These are phyloP conservation scores for Luperina testacea DNA, from an alignment of 2,888 invertebrate species.

Conservation along the genomic window DNA sequence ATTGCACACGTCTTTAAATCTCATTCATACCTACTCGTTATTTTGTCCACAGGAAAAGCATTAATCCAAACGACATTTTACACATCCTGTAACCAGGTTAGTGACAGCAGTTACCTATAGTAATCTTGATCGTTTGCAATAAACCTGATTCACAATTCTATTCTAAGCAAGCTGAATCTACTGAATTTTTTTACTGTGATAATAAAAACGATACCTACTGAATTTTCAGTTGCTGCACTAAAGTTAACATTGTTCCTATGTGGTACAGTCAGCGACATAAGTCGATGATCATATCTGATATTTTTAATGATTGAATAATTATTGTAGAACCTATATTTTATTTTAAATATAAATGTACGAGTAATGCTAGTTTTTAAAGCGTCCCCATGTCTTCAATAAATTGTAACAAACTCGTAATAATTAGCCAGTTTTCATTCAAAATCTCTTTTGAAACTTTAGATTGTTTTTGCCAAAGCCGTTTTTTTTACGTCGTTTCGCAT, in stretches of 20 bases:
- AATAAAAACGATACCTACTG: neutral
- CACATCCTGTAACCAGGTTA: slow-evolving; percentile 39
- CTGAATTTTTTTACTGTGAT: neutral
- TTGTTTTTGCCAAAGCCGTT: neutral
- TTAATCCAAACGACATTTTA: slow-evolving; percentile 37
- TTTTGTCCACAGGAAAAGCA: slow-evolving; percentile 44
- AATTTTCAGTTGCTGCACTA: neutral
- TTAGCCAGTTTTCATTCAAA: neutral
- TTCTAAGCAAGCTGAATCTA: neutral
- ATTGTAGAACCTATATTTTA: neutral
- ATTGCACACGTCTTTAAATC: slow-evolving; percentile 29
- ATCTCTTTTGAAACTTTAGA: neutral
- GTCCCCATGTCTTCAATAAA: neutral
- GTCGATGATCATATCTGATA: neutral
- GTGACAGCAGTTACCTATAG: slow-evolving; percentile 3
- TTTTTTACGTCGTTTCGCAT: neutral
- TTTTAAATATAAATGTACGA: neutral
- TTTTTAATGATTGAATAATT: neutral
- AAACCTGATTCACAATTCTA: neutral
- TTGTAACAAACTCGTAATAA: neutral
- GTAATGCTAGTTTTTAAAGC: neutral
- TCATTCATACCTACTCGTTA: slow-evolving; percentile 24
- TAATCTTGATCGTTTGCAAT: slow-evolving; percentile 10
- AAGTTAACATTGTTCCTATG: neutral
- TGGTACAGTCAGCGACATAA: neutral